Base-by-base conservation (phyloP, 1,140 invertebrate genomes). In the Heliconius nattereri region DNA sequence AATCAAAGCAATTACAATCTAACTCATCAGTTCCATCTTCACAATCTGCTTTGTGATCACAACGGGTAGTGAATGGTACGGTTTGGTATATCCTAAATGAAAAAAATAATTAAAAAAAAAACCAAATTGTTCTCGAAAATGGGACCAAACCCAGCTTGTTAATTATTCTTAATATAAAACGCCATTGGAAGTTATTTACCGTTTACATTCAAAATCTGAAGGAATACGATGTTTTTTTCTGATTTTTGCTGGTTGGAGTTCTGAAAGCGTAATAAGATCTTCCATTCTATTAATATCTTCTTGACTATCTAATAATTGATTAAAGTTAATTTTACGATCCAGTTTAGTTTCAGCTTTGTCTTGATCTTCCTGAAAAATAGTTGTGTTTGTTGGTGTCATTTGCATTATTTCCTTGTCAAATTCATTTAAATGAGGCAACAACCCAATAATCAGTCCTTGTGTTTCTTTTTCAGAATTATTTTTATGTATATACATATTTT, bases 21-120 rank as follows among this genome's bases (percentile, higher is more conserved):
- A 94, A 81, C 94, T 98, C 98, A 90, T 98, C 98, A 0, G 96
- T 97, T 20, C 96, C 96, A 91, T 98, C 98, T 87, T 97, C 96
- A 90, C 98, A 98, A 86, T 98, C 97, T 23, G 95, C 88, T 60
- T 95, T 91, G 32, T 95, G 95, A 90, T 98, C 95, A 86, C 98
- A 98, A 73, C 95, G 95, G 81, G 95, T 93, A 13, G 85, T 78
- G 2, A 94, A 88, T 1, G 96, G 91, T 35, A 98, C 95, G 19
- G 88, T 94, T 93, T 98, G 97, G 2, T 92, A 84, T 74, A 97
- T 95, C 71, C 97, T 97, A 80, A 37, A 94, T 6, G 19, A 52
- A 52, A 52, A 52, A 52, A 20, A 0, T 7, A 0, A 0, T 32
- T 29, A 29, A 32, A 32, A 32, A 32, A 32, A 32, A 6, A 32